Evolutionary conservation across 2,797 vertebrate species (phyloP).

Genomic region (Cuniculus paca): DNA sequence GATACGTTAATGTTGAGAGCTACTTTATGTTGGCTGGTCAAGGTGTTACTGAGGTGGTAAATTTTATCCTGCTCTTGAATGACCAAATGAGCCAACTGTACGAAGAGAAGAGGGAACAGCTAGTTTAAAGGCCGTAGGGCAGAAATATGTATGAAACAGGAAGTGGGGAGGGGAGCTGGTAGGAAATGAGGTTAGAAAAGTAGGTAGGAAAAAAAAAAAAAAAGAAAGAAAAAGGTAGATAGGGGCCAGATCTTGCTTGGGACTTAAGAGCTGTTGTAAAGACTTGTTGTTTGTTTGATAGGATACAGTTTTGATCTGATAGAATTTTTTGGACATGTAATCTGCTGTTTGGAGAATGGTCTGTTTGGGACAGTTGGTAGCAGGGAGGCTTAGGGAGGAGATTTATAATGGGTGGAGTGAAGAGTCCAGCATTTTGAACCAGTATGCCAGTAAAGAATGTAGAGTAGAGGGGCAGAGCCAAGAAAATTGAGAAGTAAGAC

Average conservation of each 20-base stretch:
- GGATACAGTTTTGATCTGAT: slow-evolving; percentile 32
- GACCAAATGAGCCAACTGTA: slow-evolving; percentile 24
- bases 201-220: too few species aligned
- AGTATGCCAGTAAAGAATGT: neutral
- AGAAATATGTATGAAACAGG: neutral
- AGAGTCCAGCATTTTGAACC: neutral
- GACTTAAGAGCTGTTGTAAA: neutral
- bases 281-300: slow-evolving; percentile 25
- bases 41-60: slow-evolving; percentile 21
- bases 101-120: neutral
- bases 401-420: neutral
- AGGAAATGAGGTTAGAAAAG: neutral
- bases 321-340: slow-evolving; percentile 32
- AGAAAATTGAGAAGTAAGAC: neutral
- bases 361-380: neutral
- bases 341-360: neutral
- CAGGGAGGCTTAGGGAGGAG: neutral
- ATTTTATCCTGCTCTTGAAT: slow-evolving; percentile 43
- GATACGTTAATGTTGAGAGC: neutral
- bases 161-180: neutral
- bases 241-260: neutral
- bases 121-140: neutral
- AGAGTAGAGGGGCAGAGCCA: neutral
- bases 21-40: neutral
- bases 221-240: too few species aligned